Percentiles rank a stretch among this genome's conserved stretches.
Conservation (phyloP, 2,113 vertebrate species). For the Mohoua ochrocephala region DNA sequence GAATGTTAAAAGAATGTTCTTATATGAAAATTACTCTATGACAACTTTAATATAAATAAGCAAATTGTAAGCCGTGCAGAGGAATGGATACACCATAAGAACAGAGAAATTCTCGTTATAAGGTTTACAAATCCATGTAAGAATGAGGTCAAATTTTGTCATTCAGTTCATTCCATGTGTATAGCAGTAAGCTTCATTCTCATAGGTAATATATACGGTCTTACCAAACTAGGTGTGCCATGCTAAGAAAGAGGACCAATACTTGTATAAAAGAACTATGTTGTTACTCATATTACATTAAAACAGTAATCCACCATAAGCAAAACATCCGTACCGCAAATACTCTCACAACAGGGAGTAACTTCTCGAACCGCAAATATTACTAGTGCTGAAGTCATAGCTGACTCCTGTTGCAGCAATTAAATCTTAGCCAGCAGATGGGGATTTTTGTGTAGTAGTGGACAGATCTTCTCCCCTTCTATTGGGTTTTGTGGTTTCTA, state of each 20-base stretch:
- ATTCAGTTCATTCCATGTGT: background rate
- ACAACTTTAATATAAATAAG: background rate
- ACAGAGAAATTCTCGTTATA: background rate
- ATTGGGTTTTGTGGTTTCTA: background rate
- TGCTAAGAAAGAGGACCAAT: background rate
- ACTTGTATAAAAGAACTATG: background rate
- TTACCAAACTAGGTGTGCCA: background rate
- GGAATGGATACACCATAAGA: background rate
- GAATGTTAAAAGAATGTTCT: background rate
- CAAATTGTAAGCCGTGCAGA: background rate
- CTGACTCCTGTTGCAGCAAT: background rate
- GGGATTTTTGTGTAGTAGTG: background rate
- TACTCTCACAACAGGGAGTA: background rate
- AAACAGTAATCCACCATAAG: background rate
- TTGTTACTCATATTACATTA: background rate
- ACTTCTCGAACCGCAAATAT: background rate
- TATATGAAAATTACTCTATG: background rate
- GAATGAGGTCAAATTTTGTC: background rate
- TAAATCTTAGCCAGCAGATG: background rate
- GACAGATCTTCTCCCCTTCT: accelerated
- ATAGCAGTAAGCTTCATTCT: background rate
- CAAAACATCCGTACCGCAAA: background rate
- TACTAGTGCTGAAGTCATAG: background rate
- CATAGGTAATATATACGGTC: background rate
- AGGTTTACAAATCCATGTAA: background rate